A percentile compares a stretch with the other conserved stretches of the same genome.
These are phyloP conservation scores for Chloropsis cyanopogon DNA, from an alignment of 2,113 vertebrate species.

Conservation along the genomic window DNA sequence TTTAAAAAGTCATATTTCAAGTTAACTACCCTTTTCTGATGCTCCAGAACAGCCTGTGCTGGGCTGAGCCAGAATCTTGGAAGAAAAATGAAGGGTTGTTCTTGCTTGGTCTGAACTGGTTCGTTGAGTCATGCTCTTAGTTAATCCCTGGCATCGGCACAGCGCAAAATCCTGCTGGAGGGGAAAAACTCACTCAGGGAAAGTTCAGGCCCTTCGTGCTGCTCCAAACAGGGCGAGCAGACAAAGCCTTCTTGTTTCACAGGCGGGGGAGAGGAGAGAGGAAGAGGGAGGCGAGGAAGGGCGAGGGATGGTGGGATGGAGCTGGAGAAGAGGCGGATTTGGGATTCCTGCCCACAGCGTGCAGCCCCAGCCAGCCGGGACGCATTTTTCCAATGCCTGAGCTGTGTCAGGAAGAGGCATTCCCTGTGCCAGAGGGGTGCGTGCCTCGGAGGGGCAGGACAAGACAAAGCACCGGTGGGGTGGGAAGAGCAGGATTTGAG, in stretches of 20 bases:
- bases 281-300: background rate
- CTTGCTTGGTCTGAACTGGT: slow-evolving; percentile 45
- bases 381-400: background rate
- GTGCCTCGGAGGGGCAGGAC: background rate
- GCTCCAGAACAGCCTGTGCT: slow-evolving; percentile 42
- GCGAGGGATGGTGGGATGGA: background rate
- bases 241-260: background rate
- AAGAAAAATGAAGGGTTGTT: slow-evolving; percentile 24
- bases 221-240: background rate
- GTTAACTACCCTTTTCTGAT: background rate
- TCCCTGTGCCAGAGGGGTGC: background rate
- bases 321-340: background rate
- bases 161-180: background rate
- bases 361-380: background rate
- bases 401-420: background rate
- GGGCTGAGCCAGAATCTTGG: background rate
- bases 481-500: background rate
- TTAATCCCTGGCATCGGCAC: slow-evolving; percentile 41
- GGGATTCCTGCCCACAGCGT: background rate
- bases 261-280: background rate
- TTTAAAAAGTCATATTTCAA: slow-evolving; percentile 25
- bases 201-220: background rate
- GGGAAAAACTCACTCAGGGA: slow-evolving; percentile 31
- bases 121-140: slow-evolving; percentile 57
- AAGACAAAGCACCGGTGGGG: background rate